A percentile compares a stretch with the other conserved stretches of the same genome.
These are phyloP conservation scores for Nymphicus hollandicus DNA, from an alignment of 2,113 vertebrate genomes.

Conservation along the genomic window DNA sequence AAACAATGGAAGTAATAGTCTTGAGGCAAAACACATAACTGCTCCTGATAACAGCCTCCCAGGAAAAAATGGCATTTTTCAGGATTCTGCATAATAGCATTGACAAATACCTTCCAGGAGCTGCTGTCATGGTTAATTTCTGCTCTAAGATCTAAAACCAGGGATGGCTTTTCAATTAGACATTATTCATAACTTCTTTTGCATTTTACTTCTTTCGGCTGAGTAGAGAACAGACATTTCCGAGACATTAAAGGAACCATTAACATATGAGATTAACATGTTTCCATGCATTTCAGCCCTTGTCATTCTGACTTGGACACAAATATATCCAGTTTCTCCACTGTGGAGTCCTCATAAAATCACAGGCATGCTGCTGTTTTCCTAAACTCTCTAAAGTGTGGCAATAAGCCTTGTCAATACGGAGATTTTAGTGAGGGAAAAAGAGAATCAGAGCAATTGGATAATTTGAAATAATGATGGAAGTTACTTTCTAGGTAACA, in stretches of 20 bases:
- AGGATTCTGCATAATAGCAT: conserved; percentile 6
- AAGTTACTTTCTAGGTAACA: neutral
- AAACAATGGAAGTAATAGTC: conserved; percentile 53
- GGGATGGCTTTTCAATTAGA: conserved; percentile 19
- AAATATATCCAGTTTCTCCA: conserved; percentile 7
- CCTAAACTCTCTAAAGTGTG: neutral
- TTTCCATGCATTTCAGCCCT: conserved; percentile 17
- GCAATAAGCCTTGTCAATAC: neutral
- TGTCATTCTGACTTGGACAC: neutral
- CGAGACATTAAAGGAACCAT: neutral
- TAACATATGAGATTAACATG: conserved; percentile 14
- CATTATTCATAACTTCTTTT: neutral
- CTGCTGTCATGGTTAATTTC: conserved; percentile 9
- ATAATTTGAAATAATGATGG: neutral
- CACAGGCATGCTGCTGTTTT: neutral
- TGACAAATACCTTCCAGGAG: conserved; percentile 37
- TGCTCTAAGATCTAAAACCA: neutral
- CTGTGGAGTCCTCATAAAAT: neutral
- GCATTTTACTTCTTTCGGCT: neutral
- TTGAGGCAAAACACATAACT: conserved; percentile 14
- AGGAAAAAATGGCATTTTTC: conserved; percentile 18
- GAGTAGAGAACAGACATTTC: neutral
- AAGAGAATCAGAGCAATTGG: neutral
- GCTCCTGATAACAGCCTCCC: neutral
- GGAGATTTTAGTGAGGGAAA: neutral